phyloP scores from a whole-genome alignment of 2,797 vertebrate species.

The Crocidura indochinensis region DNA sequence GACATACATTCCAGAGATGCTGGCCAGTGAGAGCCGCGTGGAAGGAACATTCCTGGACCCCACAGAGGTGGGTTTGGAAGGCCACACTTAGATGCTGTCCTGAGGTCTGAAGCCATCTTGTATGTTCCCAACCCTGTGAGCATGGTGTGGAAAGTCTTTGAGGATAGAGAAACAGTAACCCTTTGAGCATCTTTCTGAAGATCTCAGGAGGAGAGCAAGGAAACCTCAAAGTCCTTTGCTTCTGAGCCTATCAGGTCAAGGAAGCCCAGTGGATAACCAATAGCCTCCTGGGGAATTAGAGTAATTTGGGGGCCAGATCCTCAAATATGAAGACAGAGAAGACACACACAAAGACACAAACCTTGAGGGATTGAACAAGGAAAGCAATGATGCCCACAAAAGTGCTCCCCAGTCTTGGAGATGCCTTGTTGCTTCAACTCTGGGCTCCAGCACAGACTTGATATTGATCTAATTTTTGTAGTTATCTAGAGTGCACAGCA shows the following conservation, averaged over 20 bases:
- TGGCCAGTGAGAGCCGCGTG: neutral
- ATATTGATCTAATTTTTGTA: too few relatives aligned
- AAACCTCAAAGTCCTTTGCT: neutral
- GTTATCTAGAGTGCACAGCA: too few relatives aligned
- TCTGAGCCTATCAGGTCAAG: neutral
- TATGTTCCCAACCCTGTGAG: neutral
- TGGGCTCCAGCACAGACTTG: too few relatives aligned
- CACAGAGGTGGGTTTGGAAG: neutral
- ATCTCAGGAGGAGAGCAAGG: neutral
- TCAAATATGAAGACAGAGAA: neutral
- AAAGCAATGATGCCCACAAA: neutral
- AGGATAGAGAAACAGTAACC: neutral
- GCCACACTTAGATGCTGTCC: rapidly evolving
- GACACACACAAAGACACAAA: too few relatives aligned
- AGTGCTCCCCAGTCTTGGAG: too few relatives aligned
- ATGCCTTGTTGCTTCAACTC: too few relatives aligned
- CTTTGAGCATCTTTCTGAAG: neutral
- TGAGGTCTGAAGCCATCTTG: neutral
- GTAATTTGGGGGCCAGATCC: neutral
- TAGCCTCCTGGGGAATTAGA: neutral
- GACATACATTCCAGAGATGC: neutral
- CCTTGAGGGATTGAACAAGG: neutral
- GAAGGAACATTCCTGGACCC: too few relatives aligned
- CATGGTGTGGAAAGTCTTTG: neutral
- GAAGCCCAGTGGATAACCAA: neutral